Conservation (phyloP, 2,113 vertebrate genomes). For the Orcinus orca region DNA sequence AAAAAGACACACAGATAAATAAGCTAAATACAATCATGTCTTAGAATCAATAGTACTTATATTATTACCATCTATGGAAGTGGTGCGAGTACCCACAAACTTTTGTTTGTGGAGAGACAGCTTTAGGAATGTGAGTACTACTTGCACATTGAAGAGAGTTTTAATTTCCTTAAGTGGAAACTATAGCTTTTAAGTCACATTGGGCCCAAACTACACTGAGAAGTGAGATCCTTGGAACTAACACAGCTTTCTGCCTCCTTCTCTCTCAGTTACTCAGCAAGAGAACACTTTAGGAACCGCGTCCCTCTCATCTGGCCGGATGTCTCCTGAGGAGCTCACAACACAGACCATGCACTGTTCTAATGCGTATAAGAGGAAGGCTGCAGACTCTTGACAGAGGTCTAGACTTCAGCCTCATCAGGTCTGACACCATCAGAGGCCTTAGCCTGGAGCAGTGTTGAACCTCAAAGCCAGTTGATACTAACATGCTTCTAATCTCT, state of each 20-base stretch:
- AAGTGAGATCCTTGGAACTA: not conserved
- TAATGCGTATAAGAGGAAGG: not conserved
- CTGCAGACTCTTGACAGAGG: not conserved
- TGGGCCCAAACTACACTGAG: not conserved
- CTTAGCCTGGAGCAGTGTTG: not conserved
- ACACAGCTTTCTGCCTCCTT: not conserved
- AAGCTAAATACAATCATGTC: not conserved
- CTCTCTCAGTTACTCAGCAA: not conserved
- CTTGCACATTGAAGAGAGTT: not conserved
- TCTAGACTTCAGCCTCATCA: not conserved
- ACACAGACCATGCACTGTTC: not conserved
- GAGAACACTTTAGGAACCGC: not conserved
- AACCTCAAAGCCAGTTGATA: not conserved
- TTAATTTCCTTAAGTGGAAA: not conserved
- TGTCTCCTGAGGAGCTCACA: not conserved
- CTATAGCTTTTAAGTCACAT: not conserved
- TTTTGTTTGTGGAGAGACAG: not conserved
- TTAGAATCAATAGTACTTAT: not conserved
- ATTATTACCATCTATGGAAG: not conserved
- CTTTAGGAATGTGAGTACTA: not conserved
- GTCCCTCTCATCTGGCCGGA: not conserved
- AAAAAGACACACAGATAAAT: not conserved
- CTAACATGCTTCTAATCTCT: not conserved
- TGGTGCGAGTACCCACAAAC: not conserved
- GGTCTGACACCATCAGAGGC: not conserved